Percentiles rank a stretch among this genome's conserved stretches.
Conservation (phyloP, 2,113 vertebrate genomes). For the Rhipidura dahli region DNA sequence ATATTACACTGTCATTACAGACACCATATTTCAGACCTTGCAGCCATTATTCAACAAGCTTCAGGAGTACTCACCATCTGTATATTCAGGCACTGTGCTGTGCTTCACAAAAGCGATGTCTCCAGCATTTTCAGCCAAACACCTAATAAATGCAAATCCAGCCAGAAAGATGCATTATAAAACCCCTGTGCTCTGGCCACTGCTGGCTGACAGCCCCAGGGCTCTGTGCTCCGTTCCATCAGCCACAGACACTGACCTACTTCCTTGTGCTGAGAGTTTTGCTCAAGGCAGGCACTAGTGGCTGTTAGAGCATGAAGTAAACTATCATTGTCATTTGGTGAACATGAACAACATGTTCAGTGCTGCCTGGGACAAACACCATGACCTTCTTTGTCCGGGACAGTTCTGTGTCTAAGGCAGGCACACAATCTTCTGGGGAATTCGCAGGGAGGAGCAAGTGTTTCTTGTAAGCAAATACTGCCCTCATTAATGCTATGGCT, state of each 20-base stretch:
- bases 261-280: conserved; percentile 1
- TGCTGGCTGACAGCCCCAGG: neutral
- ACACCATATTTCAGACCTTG: neutral
- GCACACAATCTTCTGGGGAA: neutral
- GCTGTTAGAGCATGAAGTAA: conserved; percentile 13
- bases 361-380: neutral
- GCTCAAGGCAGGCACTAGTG: conserved; percentile 24
- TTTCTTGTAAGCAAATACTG: neutral
- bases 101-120: conserved; percentile 88
- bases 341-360: conserved; percentile 11
- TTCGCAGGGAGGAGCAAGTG: neutral
- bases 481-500: neutral
- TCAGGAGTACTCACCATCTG: conserved; percentile 73
- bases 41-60: neutral
- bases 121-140: conserved; percentile 79
- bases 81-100: conserved; percentile 82
- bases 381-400: neutral
- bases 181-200: neutral
- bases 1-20: neutral
- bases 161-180: neutral
- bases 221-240: neutral
- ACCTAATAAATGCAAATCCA: conserved; percentile 67
- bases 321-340: neutral
- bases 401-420: neutral
- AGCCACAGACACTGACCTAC: conserved; percentile 3